Evolutionary conservation across 2,113 vertebrate genomes (phyloP), one percentile per base, ranked within the genome.

Genomic region (Philantomba maxwellii): DNA sequence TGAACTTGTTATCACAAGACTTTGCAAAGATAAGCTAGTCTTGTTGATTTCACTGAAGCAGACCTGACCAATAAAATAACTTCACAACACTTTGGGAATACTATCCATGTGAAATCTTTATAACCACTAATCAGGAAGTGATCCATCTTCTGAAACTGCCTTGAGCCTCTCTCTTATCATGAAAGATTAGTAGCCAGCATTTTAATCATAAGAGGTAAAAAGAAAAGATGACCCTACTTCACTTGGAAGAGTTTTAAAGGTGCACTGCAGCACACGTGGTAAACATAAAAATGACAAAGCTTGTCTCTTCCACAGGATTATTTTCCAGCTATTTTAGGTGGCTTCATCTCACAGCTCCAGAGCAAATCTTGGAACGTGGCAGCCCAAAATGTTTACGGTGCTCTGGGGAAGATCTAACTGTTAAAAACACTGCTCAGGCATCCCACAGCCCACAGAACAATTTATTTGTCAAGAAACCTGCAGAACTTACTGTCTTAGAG

Each of bases 1-100:
- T 6, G 62, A 94, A 73, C 78, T 49, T 97, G 89, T 83, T 91
- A 55, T 87, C 70, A 58, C 91, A 97, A 96, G 88, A 95, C 93
- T 97, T 90, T 86, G 51, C 95, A 94, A 94, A 96, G 21, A 86
- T 64, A 96, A 96, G 86, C 47, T 36, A 81, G 77, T 57, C 55
- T 89, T 39, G 57, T 17, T 93, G 83, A 93, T 78, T 95, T 95
- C 91, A 91, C 33, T 26, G 60, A 94, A 36, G 49, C 82, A 77
- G 14, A 95, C 11, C 25, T 91, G 57, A 95, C 55, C 58, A 92
- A 91, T 30, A 43, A 94, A 92, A 49, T 53, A 89, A 91, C 57
- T 92, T 82, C 70, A 57, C n/a, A 93, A 89, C 78, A 78, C 83
- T 57, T 26, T 51, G 75, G 55, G 39, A 80, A 82, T 49, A 70